These are phyloP conservation scores for Hemibagrus wyckioides DNA, from an alignment of 2,113 vertebrate species.

Conservation along the genomic window DNA sequence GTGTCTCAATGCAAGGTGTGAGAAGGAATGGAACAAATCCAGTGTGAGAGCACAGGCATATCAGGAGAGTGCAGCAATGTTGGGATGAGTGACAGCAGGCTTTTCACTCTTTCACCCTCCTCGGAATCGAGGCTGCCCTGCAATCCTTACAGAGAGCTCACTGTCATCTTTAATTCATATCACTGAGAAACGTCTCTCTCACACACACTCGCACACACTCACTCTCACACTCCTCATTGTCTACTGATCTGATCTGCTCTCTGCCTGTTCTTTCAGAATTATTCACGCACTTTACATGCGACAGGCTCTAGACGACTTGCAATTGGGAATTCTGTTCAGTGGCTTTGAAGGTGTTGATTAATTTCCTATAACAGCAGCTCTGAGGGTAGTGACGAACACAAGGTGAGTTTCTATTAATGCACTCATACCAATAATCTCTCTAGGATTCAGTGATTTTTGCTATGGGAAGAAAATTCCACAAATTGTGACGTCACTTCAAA, in stretches of 20 bases:
- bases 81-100: conserved; percentile 46
- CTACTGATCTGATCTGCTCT: conserved; percentile 29
- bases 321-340: background rate
- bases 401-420: background rate
- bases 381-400: background rate
- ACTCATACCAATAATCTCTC: background rate
- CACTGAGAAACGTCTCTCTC: conserved; percentile 39
- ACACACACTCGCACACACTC: background rate
- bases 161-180: conserved; percentile 55
- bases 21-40: background rate
- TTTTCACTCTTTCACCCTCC: conserved; percentile 36
- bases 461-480: too few species aligned
- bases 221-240: conserved; percentile 28
- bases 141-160: conserved; percentile 43
- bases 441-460: too few species aligned
- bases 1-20: background rate
- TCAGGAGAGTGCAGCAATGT: conserved; percentile 4
- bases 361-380: background rate
- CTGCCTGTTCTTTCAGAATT: conserved; percentile 37
- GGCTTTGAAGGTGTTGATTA: background rate
- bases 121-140: conserved; percentile 15
- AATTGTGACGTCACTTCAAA: too few species aligned
- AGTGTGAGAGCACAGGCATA: background rate
- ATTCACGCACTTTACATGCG: conserved; percentile 34
- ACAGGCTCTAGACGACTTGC: background rate